phyloP scores from a whole-genome alignment of 2,113 vertebrate genomes.

The Nycticorax nycticorax region DNA sequence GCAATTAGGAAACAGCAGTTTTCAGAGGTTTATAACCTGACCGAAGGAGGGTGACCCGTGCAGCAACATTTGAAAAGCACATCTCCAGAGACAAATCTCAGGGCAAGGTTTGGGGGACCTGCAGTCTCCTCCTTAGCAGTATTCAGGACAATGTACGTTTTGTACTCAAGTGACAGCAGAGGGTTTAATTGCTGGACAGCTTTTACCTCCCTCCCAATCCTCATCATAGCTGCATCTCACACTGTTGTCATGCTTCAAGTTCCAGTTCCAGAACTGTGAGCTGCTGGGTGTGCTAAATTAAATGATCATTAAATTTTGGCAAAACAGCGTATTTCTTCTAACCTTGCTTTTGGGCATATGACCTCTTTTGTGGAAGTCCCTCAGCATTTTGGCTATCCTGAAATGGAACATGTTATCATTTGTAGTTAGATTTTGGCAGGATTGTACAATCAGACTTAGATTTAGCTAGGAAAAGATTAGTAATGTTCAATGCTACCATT shows the following conservation, averaged over 20 bases:
- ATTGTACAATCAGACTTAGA: neutral
- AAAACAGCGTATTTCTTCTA: neutral
- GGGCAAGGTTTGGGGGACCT: neutral
- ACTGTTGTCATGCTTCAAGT: neutral
- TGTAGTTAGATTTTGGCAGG: neutral
- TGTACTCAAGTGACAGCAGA: neutral
- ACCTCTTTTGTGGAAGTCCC: neutral
- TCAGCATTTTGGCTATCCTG: neutral
- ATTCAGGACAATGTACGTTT: neutral
- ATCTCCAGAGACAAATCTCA: neutral
- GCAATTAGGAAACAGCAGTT: neutral
- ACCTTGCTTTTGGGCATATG: neutral
- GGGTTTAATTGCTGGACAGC: neutral
- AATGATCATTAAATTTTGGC: neutral
- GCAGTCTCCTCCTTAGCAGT: neutral
- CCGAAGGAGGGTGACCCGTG: neutral
- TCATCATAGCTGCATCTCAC: neutral
- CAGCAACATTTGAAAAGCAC: neutral
- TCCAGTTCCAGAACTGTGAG: neutral
- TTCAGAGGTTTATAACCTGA: neutral
- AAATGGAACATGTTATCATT: neutral
- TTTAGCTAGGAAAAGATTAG: neutral
- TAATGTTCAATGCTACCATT: rapidly evolving
- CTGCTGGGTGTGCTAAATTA: neutral
- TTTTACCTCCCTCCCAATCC: neutral